Evolutionary conservation across 2,888 invertebrate species (phyloP), one percentile per base, ranked within the genome.

Genomic region (Orgyia antiqua): DNA sequence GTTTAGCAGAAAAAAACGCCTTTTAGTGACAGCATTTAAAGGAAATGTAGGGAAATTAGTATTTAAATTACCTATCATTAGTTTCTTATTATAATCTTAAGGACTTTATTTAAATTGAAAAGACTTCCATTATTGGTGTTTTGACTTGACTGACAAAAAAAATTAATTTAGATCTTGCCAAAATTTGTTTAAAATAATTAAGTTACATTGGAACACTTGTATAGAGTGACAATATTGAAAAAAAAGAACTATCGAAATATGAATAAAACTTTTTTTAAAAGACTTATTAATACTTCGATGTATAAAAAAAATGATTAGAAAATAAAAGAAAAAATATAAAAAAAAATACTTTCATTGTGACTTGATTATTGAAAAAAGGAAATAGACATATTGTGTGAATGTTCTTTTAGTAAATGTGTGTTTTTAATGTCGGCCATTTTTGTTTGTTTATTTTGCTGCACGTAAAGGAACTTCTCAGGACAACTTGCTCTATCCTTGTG

Each of bases 401-500:
- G 39, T 36, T 37, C 27, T 45, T 31, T 33, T 50, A 42, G 39
- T 45, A 40, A 51, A 45, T 38, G 40, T 39, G 50, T 48, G 38
- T 51, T 42, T 6, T 4, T 47, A 55, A 53, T 39, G 43, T 58
- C 51, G 39, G 49, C 51, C 48, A 50, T 50, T 60, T 23, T 51
- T 56, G 32, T 61, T 58, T 58, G 57, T 60, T 58, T 53, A 61
- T 28, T 44, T 31, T 51, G 78, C 74, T 70, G 74, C 76, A 40
- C 73, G 54, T 58, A 52, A 77, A 90, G 90, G 89, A 87, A 86
- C 88, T 52, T 89, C 89, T 58, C 88, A 89, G 73, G 89, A 89
- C 79, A 89, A 80, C 78, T 87, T 89, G 67, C 87, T 88, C 48
- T 88, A 88, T 70, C 87, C 88, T 74, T 88, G 89, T 90, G 87